These are phyloP conservation scores for Drosophila kambysellisi DNA, from an alignment of 2,888 invertebrate species.

Conservation along the genomic window DNA sequence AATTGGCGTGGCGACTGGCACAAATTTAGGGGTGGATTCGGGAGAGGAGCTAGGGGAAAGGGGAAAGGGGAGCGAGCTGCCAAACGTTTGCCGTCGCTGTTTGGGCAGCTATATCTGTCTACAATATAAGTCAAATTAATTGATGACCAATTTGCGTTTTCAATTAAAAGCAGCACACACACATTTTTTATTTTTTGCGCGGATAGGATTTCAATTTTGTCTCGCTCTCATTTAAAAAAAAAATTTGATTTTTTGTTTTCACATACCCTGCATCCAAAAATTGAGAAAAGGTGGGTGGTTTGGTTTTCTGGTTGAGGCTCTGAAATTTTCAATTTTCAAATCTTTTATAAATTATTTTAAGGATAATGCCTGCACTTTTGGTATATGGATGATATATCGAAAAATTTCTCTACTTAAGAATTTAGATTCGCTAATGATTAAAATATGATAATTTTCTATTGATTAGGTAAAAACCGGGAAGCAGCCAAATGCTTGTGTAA, in stretches of 20 bases:
- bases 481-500: neutral
- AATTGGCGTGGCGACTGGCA: conserved; percentile 3
- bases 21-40: neutral
- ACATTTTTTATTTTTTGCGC: conserved; percentile 25
- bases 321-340: neutral
- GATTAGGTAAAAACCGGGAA: neutral
- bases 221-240: conserved; percentile 31
- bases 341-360: neutral
- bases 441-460: neutral
- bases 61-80: no score
- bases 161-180: conserved; percentile 75
- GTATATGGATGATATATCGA: neutral
- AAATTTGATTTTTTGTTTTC: conserved; percentile 26
- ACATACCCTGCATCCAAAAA: neutral
- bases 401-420: neutral
- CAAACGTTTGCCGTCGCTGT: conserved; percentile 17
- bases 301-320: neutral
- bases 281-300: neutral
- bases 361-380: neutral
- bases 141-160: conserved; percentile 79
- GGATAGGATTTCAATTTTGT: conserved; percentile 14
- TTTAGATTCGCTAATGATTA: neutral
- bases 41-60: neutral
- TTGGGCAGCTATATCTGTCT: conserved; percentile 46
- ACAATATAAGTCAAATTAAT: conserved; percentile 74